Conservation (phyloP, 2,888 invertebrate genomes). For the Biston stratarius region DNA sequence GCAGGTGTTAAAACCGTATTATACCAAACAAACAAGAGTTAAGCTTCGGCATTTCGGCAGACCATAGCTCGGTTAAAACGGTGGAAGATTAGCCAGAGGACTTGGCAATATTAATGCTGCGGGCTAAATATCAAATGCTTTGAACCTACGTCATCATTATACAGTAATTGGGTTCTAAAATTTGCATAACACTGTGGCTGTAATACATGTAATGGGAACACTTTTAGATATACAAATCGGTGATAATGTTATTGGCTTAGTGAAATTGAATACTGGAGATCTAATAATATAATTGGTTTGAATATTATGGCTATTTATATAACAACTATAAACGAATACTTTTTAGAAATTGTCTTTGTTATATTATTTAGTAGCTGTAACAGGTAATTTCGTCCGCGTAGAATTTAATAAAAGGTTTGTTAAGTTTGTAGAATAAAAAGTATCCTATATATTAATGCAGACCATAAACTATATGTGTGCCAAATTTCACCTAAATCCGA, state of each 20-base stretch:
- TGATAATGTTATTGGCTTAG: conserved; percentile 7
- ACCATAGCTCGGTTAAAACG: conserved; percentile 74
- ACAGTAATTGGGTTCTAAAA: conserved; percentile 47
- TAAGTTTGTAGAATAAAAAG: no score
- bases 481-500: no score
- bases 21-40: conserved; percentile 81
- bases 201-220: conserved; percentile 25
- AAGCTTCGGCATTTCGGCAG: conserved; percentile 76
- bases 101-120: conserved; percentile 71
- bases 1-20: conserved; percentile 84
- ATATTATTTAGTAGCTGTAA: no score
- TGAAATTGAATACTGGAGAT: conserved; percentile 13
- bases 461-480: no score
- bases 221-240: conserved; percentile 24
- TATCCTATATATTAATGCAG: no score
- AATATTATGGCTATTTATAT: not conserved
- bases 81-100: conserved; percentile 77
- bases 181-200: conserved; percentile 44
- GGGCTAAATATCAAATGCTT: conserved; percentile 69
- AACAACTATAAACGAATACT: no score
- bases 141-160: conserved; percentile 47
- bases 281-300: no score
- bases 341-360: no score
- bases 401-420: no score
- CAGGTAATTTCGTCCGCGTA: no score